These are phyloP conservation scores for Enteromius argenteus DNA, from an alignment of 2,797 vertebrate genomes.

Conservation along the genomic window DNA sequence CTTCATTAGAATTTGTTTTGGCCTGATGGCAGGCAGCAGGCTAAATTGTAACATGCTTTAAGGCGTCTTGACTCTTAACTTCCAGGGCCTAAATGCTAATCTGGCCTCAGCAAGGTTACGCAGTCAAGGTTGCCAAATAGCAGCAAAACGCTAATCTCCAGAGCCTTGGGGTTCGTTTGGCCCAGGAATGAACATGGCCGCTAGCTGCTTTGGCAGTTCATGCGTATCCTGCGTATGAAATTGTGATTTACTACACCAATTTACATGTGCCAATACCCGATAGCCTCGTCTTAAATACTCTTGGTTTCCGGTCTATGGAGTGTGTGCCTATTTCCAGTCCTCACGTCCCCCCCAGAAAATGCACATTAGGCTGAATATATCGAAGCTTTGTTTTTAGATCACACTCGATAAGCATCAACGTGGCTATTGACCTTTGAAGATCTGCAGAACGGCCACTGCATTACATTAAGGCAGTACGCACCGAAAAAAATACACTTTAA, in stretches of 20 bases:
- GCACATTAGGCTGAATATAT: conserved; percentile 46
- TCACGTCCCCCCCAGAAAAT: conserved; percentile 40
- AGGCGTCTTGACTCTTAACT: conserved; percentile 73
- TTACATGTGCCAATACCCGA: conserved; percentile 76
- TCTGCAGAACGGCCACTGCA: conserved; percentile 59
- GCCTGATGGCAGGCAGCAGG: conserved; percentile 35
- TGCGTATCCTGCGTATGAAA: conserved; percentile 68
- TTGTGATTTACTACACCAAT: conserved; percentile 77
- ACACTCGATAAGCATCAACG: conserved; percentile 64
- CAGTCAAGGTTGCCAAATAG: conserved; percentile 83
- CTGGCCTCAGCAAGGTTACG: conserved; percentile 78
- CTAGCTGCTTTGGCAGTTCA: conserved; percentile 59
- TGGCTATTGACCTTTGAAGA: conserved; percentile 72
- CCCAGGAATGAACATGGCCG: conserved; percentile 69
- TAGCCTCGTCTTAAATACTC: conserved; percentile 73
- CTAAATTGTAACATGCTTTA: conserved; percentile 72
- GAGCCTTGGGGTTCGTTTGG: conserved; percentile 75
- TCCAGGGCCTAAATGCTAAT: conserved; percentile 78
- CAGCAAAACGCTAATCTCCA: conserved; percentile 76
- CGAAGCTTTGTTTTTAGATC: conserved; percentile 54
- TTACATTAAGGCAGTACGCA: conserved; percentile 59
- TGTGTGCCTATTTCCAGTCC: conserved; percentile 48
- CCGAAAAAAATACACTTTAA: conserved; percentile 61
- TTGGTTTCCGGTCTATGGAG: conserved; percentile 61
- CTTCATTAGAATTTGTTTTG: conserved; percentile 55